Base-by-base conservation (phyloP, 2,888 invertebrate species). In the Scotopteryx bipunctaria region DNA sequence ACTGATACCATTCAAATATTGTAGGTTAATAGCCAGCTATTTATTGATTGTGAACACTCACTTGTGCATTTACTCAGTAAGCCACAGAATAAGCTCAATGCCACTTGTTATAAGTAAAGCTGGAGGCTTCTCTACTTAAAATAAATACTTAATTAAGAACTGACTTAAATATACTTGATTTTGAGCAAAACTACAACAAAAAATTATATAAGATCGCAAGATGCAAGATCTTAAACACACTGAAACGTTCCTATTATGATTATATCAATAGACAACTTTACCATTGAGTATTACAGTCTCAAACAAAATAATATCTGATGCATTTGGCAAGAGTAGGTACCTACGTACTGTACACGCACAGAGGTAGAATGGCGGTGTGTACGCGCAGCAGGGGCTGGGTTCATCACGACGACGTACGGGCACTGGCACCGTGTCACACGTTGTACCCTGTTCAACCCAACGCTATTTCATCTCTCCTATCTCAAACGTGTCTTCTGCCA, bases 401-500 rank as follows among this genome's bases (percentile, higher is more conserved):
- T 62, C 70, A 60, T 71, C 72, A 74, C 70, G 66, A 74, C 70
- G 66, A 69, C 65, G 66, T 55, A 57, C 43, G 37, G 35, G 23
- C n/a, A 37, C 11, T 37, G 40, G 33, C 48, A 2, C 32, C 73
- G 61, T 72, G 82, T 76, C 78, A 73, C 68, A 69, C 74, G 76
- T 71, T 69, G 69, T 65, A 62, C 69, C 70, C 60, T 83, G 83
- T 83, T 73, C 73, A 64, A 64, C 68, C 43, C 61, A 63, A 76
- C 70, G 76, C 76, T 82, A 81, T 81, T 79, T 77, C 81, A 83
- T 79, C 77, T 76, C 69, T 69, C 76, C 83, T 87, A 86, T 86
- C 86, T 78, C 66, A 66, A 71, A 71, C 76, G 71, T 81, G 82
- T 78, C 72, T 71, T 54, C 54, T 54, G 54, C 62, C 73, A 69